Evolutionary conservation across 2,888 invertebrate genomes (phyloP).

Genomic region (Ptilodon capucinus): DNA sequence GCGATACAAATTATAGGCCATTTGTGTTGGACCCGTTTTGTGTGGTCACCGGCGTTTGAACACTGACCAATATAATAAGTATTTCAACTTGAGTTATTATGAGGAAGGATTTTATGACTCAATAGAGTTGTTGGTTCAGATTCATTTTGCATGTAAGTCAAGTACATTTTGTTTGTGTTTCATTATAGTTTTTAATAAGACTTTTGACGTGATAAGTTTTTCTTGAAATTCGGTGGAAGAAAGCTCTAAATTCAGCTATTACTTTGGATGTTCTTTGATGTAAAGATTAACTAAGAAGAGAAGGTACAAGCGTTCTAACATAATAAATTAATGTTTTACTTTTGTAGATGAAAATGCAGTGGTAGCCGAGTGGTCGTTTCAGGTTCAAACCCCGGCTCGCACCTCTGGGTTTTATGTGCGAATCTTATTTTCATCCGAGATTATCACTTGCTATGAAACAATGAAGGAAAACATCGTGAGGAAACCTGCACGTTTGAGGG

Average conservation of each 20-base stretch:
- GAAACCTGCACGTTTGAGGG: too few relatives aligned
- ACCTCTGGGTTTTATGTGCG: not conserved
- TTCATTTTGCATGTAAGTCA: not conserved
- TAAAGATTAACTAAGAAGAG: too few relatives aligned
- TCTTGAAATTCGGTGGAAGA: too few relatives aligned
- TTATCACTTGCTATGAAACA: not conserved
- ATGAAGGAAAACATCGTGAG: not conserved
- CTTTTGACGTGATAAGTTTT: too few relatives aligned
- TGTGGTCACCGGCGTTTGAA: not conserved
- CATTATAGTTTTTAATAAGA: too few relatives aligned
- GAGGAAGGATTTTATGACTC: not conserved
- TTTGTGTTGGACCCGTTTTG: conserved; percentile 3
- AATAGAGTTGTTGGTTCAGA: not conserved
- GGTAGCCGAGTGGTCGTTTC: too few relatives aligned
- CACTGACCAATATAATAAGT: not conserved
- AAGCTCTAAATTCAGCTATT: too few relatives aligned
- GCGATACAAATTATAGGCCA: conserved; percentile 12
- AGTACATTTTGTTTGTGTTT: too few relatives aligned
- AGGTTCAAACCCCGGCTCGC: not conserved
- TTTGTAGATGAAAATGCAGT: too few relatives aligned
- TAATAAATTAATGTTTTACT: too few relatives aligned
- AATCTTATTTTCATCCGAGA: not conserved
- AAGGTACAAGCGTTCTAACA: too few relatives aligned
- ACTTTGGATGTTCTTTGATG: too few relatives aligned
- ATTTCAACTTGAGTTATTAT: not conserved